Evolutionary conservation across 2,797 vertebrate species (phyloP).

Genomic region (Microchirus variegatus): DNA sequence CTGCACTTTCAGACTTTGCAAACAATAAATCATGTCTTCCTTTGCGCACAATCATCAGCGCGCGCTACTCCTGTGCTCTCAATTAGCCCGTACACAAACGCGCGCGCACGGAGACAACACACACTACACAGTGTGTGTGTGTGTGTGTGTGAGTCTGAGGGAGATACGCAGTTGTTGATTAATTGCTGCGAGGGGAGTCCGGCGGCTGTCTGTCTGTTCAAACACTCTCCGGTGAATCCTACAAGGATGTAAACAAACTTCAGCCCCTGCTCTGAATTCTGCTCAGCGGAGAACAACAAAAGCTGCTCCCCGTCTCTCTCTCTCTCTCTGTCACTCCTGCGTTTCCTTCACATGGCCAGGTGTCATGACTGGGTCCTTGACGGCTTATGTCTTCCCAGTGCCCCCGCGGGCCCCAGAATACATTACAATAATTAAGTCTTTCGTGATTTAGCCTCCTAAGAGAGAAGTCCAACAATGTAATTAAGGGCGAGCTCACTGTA

Average conservation of each 20-base stretch:
- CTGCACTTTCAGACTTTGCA: constrained; percentile 76
- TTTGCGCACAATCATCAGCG: constrained; percentile 71
- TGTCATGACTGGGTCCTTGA: constrained; percentile 94
- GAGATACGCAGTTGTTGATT: constrained; percentile 69
- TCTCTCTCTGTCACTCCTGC: constrained; percentile 78
- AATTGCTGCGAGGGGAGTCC: constrained; percentile 81
- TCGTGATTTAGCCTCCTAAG: constrained; percentile 98
- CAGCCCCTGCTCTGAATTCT: constrained; percentile 72
- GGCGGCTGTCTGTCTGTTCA: constrained; percentile 80
- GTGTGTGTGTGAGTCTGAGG: not conserved
- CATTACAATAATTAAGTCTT: constrained; percentile 99
- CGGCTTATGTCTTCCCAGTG: constrained; percentile 92
- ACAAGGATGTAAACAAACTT: constrained; percentile 85
- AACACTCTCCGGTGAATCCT: constrained; percentile 76
- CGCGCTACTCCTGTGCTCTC: constrained; percentile 46
- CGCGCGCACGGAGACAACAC: not conserved
- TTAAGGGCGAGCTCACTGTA: constrained; percentile 96
- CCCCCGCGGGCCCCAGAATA: constrained; percentile 95
- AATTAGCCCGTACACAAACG: constrained; percentile 27
- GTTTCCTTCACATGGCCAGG: constrained; percentile 84
- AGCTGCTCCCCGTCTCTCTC: constrained; percentile 85
- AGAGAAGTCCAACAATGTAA: constrained; percentile 99
- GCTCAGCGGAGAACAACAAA: constrained; percentile 83
- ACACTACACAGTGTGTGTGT: constrained; percentile 5
- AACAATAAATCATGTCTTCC: constrained; percentile 77